Evolutionary conservation across 2,888 invertebrate genomes (phyloP), one percentile per base, ranked within the genome.

Genomic region (Pollenia griseotomentosa): DNA sequence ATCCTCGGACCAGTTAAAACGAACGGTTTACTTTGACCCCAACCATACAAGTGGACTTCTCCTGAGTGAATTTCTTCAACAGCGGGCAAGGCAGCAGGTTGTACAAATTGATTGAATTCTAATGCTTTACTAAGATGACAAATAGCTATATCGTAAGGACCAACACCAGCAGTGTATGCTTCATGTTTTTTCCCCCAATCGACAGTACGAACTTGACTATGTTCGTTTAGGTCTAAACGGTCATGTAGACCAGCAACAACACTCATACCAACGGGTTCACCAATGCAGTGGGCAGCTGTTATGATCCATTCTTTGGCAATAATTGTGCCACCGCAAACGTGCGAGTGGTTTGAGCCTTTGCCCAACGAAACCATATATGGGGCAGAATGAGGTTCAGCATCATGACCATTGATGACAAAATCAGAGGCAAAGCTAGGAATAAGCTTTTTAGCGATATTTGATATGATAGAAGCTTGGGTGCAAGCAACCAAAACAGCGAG

Each of bases 71-170:
- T 87, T 48, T 90, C 84, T 9, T 90, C 90, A 8, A 74, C 89
- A 10, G 83, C 77, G 40, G 94, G 94, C 83, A 94, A 88, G 11
- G 89, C 89, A 16, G 94, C 93, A 7, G 93, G 90, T 66, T 91
- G 90, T 7, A 94, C 92, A 12, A n/a, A 89, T 65, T 91, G 88
- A 79, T 91, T 92, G 85, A 93, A 92, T 10, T 83, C 83, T 53
- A 93, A 91, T 1, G 92, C 86, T 57, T 89, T 74, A 40, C 88
- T 89, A 11, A 92, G 89, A 86, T 91, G 91, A 81, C 95, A 88
- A 1, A 95, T 75, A 44, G 94, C 95, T 88, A 95, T 94, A 89
- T 95, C 95, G 88, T 94, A 94, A 83, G 94, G 94, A 19, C 92
- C 93, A n/a, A 94, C 93, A 4, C 92, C 92, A n/a, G 94, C 94